Percentiles rank a stretch among this genome's conserved stretches.
These are phyloP conservation scores for Cantharis flavilabris DNA, from an alignment of 2,888 invertebrate species.

Conservation along the genomic window DNA sequence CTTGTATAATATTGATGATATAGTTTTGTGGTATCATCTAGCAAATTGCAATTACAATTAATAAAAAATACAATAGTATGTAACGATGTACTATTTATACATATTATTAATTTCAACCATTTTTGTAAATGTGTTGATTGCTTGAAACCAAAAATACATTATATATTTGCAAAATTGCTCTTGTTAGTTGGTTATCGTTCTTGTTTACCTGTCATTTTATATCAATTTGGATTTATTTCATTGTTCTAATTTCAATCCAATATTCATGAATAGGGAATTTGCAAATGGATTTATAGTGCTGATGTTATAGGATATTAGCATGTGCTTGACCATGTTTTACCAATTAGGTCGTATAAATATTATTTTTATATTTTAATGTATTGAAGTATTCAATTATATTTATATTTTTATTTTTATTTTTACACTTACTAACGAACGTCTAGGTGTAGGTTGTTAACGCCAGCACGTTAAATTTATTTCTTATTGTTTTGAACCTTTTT, in stretches of 20 bases:
- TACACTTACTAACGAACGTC: too few relatives aligned
- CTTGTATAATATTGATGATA: too few relatives aligned
- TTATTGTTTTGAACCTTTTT: too few relatives aligned
- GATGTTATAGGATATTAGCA: constrained; percentile 27
- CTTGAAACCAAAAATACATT: constrained; percentile 22
- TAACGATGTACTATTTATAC: background rate
- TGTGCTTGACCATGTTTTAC: constrained; percentile 22
- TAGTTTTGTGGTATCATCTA: background rate
- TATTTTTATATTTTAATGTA: constrained; percentile 6
- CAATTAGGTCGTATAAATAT: constrained; percentile 15
- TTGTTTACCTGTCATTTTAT: constrained; percentile 33
- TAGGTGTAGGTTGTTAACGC: too few relatives aligned
- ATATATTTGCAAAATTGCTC: constrained; percentile 26
- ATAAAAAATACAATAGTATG: too few relatives aligned
- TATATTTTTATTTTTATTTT: too few relatives aligned
- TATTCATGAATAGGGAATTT: constrained; percentile 31
- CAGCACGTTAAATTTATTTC: too few relatives aligned
- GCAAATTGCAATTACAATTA: background rate
- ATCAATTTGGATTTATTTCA: constrained; percentile 27
- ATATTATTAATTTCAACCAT: constrained; percentile 20
- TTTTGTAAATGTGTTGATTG: constrained; percentile 11
- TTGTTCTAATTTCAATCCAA: constrained; percentile 28
- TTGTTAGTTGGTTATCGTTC: constrained; percentile 27
- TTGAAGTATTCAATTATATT: constrained; percentile 4
- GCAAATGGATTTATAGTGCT: constrained; percentile 31